A percentile compares a stretch with the other conserved stretches of the same genome.
Evolutionary conservation across 1,140 invertebrate genomes (phyloP).

Genomic region (Drosophila arizonae): DNA sequence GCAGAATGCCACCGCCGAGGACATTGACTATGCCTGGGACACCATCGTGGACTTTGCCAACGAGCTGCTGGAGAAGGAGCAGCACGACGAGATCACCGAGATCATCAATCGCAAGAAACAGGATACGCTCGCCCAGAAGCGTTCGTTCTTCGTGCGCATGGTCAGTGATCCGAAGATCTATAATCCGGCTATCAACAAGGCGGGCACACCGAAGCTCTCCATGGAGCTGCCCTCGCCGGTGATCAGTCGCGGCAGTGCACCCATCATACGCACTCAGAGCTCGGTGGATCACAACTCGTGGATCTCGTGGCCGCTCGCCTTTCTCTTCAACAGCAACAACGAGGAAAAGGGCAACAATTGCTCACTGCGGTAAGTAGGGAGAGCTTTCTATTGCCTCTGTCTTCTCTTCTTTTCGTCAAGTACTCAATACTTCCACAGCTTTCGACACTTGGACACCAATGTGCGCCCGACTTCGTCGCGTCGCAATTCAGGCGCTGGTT

Average conservation of each 20-base stretch:
- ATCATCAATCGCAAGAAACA: conserved; percentile 87
- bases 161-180: conserved; percentile 98
- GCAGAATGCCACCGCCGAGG: conserved; percentile 93
- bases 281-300: conserved; percentile 86
- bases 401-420: background rate
- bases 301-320: conserved; percentile 95
- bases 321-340: conserved; percentile 89
- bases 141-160: conserved; percentile 98
- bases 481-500: conserved; percentile 83
- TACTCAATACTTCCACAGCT: conserved; percentile 83
- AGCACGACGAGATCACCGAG: conserved; percentile 87
- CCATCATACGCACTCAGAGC: conserved; percentile 83
- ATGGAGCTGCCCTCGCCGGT: conserved; percentile 81
- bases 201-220: conserved; percentile 84
- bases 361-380: conserved; percentile 87
- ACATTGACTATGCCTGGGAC: conserved; percentile 96
- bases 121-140: conserved; percentile 92
- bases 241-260: conserved; percentile 83
- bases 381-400: background rate
- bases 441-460: conserved; percentile 92
- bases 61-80: conserved; percentile 90
- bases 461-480: conserved; percentile 84
- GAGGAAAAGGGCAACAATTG: conserved; percentile 88
- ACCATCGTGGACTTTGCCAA: conserved; percentile 93
- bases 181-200: conserved; percentile 92